Evolutionary conservation across 1,140 invertebrate genomes (phyloP).

Genomic region (Archivesica marissinica): DNA sequence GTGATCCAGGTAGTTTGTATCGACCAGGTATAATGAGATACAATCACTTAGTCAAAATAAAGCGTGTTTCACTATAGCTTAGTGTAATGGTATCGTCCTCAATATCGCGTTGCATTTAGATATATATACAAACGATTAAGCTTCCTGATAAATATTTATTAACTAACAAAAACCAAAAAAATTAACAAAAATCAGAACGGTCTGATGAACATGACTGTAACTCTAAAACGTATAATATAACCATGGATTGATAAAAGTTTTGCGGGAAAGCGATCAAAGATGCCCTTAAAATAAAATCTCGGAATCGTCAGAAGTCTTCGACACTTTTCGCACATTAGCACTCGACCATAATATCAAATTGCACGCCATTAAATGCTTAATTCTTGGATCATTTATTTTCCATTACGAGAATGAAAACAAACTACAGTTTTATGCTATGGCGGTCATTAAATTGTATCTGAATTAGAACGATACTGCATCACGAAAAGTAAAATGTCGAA

Average conservation of each 20-base stretch:
- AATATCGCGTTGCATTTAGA: too few species aligned
- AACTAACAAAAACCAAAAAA: too few species aligned
- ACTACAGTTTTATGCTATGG: conserved; percentile 53
- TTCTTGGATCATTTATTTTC: conserved; percentile 62
- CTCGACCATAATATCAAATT: conserved; percentile 60
- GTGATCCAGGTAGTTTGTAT: neutral
- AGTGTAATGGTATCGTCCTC: too few species aligned
- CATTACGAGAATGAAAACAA: conserved; percentile 59
- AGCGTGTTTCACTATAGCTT: too few species aligned
- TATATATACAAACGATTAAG: too few species aligned
- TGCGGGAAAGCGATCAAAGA: conserved; percentile 47
- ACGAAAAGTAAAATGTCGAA: conserved; percentile 47
- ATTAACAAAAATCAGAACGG: neutral
- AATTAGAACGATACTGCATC: conserved; percentile 27
- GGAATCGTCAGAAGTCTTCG: conserved; percentile 42
- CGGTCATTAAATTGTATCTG: conserved; percentile 43
- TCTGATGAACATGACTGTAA: neutral
- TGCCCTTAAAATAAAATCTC: conserved; percentile 54
- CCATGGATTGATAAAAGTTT: conserved; percentile 35
- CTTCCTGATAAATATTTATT: too few species aligned
- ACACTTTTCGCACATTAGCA: conserved; percentile 64
- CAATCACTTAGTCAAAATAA: too few species aligned
- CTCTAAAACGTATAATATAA: conserved; percentile 26
- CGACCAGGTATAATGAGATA: too few species aligned
- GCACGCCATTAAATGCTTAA: conserved; percentile 61